Evolutionary conservation across 2,113 vertebrate genomes (phyloP), one percentile per base, ranked within the genome.

Genomic region (Tiliqua scincoides): DNA sequence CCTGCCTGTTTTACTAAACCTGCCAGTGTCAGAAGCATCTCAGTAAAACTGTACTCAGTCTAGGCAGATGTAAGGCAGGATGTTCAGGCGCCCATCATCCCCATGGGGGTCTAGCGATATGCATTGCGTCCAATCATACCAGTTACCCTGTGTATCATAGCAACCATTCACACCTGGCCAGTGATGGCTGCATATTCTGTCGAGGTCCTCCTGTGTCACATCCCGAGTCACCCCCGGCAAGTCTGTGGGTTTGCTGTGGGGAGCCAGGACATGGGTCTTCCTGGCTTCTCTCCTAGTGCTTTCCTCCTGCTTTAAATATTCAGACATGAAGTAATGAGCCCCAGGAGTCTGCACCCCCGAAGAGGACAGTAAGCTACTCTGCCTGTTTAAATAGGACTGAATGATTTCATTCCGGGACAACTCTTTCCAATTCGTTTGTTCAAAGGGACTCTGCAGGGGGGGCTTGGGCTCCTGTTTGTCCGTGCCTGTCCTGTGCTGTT

Each of bases 111-210:
- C 98, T 89, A 99, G 95, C 15, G 98, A 97, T 94, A 99, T 98
- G 96, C 98, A 98, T 95, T 99, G 96, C 18, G 98, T 99, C 99
- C 99, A 99, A 95, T 98, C 97, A 93, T 97, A 99, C 99, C 99
- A 99, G 91, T 96, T 97, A 93, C 97, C 98, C 95, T 97, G 97
- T 95, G 97, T 98, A 95, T 99, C 98, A 30, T 96, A 97, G 94
- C 98, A 99, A 91, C 99, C 99, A 61, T 99, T 99, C 85, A 99
- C 99, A 62, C 99, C 98, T 0, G 97, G 96, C 99, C 99, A 99
- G 76, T 95, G 96, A 35, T 95, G 95, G 80, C 94, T 95, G 93
- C 98, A 95, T 95, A 99, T 95, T 86, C 97, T 97, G 89, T 96
- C n/a, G 21, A 99, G 93, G 92, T 99, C 99, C 61, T 95, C 96